A percentile compares a stretch with the other conserved stretches of the same genome.
phyloP scores from a whole-genome alignment of 2,113 vertebrate species.

The Loxodonta africana region DNA sequence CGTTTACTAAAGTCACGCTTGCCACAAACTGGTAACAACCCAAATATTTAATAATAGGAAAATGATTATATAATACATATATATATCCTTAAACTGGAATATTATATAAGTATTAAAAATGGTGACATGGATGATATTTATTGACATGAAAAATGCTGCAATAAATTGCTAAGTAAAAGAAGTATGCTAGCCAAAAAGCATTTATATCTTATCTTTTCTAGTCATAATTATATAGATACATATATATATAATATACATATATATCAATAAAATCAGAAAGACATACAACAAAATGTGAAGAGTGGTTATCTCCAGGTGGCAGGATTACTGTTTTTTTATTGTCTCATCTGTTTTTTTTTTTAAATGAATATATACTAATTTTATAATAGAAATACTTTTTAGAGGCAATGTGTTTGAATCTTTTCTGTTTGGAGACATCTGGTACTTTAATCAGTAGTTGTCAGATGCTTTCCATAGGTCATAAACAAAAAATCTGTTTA shows the following conservation, averaged over 20 bases:
- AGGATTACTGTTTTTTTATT: slow-evolving; percentile 26
- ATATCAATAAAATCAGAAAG: not conserved
- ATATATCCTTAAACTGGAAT: not conserved
- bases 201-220: not conserved
- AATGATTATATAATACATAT: not conserved
- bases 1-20: slow-evolving; percentile 1
- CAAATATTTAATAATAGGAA: not conserved
- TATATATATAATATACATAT: not conserved
- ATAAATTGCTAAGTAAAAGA: slow-evolving; percentile 11
- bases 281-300: slow-evolving; percentile 15
- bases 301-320: not conserved
- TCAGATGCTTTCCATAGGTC: slow-evolving; percentile 31
- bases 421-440: not conserved
- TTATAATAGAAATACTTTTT: slow-evolving; percentile 46
- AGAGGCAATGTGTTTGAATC: not conserved
- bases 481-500: not conserved
- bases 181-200: not conserved
- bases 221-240: slow-evolving; percentile 2
- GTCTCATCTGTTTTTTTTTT: not conserved
- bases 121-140: not conserved
- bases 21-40: not conserved
- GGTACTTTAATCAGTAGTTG: slow-evolving; percentile 18
- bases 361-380: not conserved
- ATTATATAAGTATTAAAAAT: not conserved
- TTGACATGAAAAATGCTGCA: not conserved